phyloP scores from a whole-genome alignment of 2,797 vertebrate species.

The Poecilia gillii region DNA sequence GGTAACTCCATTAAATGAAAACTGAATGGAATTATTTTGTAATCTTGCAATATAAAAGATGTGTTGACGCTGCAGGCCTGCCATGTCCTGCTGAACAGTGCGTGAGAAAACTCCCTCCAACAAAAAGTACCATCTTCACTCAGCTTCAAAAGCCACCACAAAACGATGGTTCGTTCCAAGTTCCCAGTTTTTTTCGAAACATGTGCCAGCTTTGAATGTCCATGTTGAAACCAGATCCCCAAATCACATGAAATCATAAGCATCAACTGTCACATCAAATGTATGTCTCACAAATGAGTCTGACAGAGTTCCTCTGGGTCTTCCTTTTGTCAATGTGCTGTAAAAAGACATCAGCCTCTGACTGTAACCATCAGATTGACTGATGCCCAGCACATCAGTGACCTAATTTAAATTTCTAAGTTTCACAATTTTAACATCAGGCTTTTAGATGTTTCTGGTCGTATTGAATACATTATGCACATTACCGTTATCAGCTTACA shows the following conservation, averaged over 20 bases:
- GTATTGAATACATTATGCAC: not conserved
- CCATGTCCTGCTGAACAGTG: conserved; percentile 57
- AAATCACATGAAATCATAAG: conserved; percentile 65
- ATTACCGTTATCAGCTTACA: not conserved
- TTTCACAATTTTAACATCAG: not conserved
- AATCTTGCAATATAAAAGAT: conserved; percentile 61
- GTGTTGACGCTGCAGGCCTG: conserved; percentile 53
- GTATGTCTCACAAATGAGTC: conserved; percentile 51
- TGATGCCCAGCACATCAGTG: conserved; percentile 1
- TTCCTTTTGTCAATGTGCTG: conserved; percentile 36
- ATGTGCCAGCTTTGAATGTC: conserved; percentile 58
- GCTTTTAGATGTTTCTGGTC: not conserved
- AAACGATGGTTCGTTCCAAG: conserved; percentile 31
- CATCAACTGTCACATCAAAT: conserved; percentile 63
- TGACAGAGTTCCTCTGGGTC: conserved; percentile 58
- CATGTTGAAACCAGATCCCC: conserved; percentile 44
- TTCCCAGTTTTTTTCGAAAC: conserved; percentile 20
- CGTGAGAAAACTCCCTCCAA: conserved; percentile 62
- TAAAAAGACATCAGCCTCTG: conserved; percentile 39
- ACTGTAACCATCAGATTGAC: conserved; percentile 32
- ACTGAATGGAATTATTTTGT: conserved; percentile 31
- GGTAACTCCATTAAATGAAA: no score
- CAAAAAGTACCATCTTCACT: conserved; percentile 59
- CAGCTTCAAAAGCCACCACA: conserved; percentile 42
- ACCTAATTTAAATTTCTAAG: conserved; percentile 35